Evolutionary conservation across 2,888 invertebrate genomes (phyloP).

Genomic region (Hydrotaea cyrtoneurina): DNA sequence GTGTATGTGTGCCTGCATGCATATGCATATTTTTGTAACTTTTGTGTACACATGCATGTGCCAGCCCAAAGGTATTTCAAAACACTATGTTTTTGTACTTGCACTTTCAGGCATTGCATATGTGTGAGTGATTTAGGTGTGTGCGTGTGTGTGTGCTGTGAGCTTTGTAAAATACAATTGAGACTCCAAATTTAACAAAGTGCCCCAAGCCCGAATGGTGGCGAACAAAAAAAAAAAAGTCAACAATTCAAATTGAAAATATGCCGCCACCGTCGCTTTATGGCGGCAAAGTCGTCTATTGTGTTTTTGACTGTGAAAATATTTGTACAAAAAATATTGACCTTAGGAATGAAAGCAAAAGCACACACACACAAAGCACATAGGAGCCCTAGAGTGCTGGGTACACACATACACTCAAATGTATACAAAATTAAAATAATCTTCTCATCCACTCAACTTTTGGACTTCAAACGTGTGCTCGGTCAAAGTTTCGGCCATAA

Average conservation of each 20-base stretch:
- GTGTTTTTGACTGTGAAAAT: not conserved
- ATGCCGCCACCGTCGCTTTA: not conserved
- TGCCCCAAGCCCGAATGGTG: not conserved
- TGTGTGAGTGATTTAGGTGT: not conserved
- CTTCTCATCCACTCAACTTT: not conserved
- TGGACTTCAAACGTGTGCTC: not conserved
- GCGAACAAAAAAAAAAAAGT: not conserved
- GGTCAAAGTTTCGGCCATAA: constrained; percentile 13
- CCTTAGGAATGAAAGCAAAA: constrained; percentile 11
- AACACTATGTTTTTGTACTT: too few species aligned
- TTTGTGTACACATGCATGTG: not conserved
- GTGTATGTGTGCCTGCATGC: too few species aligned
- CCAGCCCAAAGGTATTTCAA: not conserved
- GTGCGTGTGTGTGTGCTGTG: not conserved
- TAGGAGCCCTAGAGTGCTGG: not conserved
- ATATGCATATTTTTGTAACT: too few species aligned
- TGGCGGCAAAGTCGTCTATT: not conserved
- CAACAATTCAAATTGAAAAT: constrained; percentile 11
- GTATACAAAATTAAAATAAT: constrained; percentile 8
- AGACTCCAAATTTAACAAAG: constrained; percentile 4
- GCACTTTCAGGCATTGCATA: not conserved
- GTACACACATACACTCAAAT: not conserved
- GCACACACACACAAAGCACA: not conserved
- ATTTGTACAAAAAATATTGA: constrained; percentile 15
- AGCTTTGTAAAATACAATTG: not conserved